Base-by-base conservation (phyloP, 37 sponge, comb jelly and placozoan genomes). In the Beroe ovata region DNA sequence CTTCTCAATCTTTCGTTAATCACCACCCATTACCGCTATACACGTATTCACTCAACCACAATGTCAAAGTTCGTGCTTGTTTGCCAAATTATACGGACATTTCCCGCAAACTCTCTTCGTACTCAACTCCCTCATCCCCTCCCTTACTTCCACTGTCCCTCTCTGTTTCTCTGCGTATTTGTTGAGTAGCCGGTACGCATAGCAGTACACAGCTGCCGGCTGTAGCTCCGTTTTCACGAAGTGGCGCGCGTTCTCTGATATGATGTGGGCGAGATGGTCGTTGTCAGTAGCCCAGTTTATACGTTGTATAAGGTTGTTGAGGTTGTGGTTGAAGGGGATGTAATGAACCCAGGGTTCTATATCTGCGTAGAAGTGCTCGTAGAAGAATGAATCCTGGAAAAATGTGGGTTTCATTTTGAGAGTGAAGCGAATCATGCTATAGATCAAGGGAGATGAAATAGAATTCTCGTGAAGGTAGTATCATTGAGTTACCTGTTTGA, bases 311-410 rank as follows among this genome's bases (percentile, higher is more conserved):
- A 97, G 60, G 81, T 97, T 96, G 89, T 91, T 69, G 59, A 97
- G 90, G 91, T 94, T 93, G 20, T 89, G 64, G 66, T 92, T 89
- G 19, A 97, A 39, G 38, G 99, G 99, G 29, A 97, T 88, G 58
- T 97, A 97, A 89, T 97, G 99, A n/a, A 61, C 90, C 96, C 96
- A 95, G 0, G 99, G 94, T 60, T 89, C 90, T 36, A 97, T 61
- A 35, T 92, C 42, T 42, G 89, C 89, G 92, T 97, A 97, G 91
- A 95, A 97, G 72, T 97, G 99, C 32, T 97, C 99, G 36, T 97
- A 95, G 91, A 94, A 97, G 25, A 71, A 64, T 20, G 99, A 97
- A 72, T 97, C 96, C 64, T 77, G 84, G 30, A 66, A 32, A n/a
- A n/a, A n/a, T n/a, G n/a, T n/a, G n/a, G n/a, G n/a, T n/a, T n/a